These are phyloP conservation scores for Spea hammondii DNA, from an alignment of 2,797 vertebrate genomes.

Conservation along the genomic window DNA sequence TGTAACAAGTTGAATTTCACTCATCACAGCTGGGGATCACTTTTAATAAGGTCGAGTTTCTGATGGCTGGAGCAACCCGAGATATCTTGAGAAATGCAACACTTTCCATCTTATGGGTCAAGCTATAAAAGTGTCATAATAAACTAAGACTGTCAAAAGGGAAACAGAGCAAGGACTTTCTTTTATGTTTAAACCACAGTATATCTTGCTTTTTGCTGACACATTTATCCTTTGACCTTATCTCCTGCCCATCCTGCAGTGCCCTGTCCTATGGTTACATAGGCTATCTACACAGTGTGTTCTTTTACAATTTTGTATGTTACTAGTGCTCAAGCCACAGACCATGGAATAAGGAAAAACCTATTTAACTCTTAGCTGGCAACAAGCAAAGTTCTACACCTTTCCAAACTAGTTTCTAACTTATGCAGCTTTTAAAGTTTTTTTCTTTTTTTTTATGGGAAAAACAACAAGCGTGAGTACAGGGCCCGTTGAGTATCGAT, in stretches of 20 bases:
- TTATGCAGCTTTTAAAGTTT: too few relatives aligned
- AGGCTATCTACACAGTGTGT: constrained; percentile 6
- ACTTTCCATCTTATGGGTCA: constrained; percentile 33
- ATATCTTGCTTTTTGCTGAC: constrained; percentile 14
- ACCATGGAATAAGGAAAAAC: too few relatives aligned
- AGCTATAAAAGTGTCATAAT: constrained; percentile 29
- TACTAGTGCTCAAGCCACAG: neutral
- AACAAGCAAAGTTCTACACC: neutral
- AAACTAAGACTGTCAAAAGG: constrained; percentile 31
- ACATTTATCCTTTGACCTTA: neutral
- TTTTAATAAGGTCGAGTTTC: constrained; percentile 21
- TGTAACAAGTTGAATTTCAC: neutral
- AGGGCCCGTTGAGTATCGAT: too few relatives aligned
- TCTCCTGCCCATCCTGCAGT: neutral
- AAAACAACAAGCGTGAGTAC: too few relatives aligned
- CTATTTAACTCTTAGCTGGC: too few relatives aligned
- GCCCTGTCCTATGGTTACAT: constrained; percentile 1
- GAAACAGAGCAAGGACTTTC: constrained; percentile 14
- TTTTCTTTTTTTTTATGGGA: too few relatives aligned
- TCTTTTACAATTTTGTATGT: constrained; percentile 21
- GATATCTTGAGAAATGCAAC: constrained; percentile 46
- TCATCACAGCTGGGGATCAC: constrained; percentile 26
- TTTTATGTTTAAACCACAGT: constrained; percentile 25
- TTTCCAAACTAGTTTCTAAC: too few relatives aligned
- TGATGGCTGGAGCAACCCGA: constrained; percentile 3